Percentiles rank a stretch among this genome's conserved stretches.
phyloP scores from a whole-genome alignment of 1,140 invertebrate genomes.

The Lepidurus arcticus region DNA sequence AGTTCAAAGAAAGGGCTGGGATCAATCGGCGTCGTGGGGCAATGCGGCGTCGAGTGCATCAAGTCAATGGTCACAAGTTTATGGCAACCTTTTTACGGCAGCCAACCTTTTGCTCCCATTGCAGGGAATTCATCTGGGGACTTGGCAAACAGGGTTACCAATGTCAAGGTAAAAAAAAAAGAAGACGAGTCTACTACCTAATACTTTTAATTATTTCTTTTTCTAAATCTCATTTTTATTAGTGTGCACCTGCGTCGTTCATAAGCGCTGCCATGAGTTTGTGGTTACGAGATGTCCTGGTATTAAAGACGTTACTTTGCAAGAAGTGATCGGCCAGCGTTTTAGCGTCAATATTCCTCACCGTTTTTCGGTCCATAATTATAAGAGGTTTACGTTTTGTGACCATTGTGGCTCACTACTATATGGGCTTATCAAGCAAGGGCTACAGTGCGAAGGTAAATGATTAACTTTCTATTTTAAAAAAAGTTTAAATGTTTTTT shows the following conservation, averaged over 20 bases:
- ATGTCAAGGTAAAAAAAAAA: conserved; percentile 87
- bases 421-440: conserved; percentile 94
- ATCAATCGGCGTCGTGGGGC: conserved; percentile 88
- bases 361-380: conserved; percentile 62
- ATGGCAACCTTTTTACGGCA: conserved; percentile 99
- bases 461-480: not conserved
- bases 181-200: conserved; percentile 30
- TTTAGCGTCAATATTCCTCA: conserved; percentile 99
- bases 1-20: conserved; percentile 91
- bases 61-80: conserved; percentile 98
- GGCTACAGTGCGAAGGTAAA: conserved; percentile 91
- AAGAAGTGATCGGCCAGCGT: conserved; percentile 64
- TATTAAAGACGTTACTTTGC: conserved; percentile 60
- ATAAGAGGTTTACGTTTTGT: conserved; percentile 87
- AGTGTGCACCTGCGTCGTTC: conserved; percentile 97
- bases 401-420: conserved; percentile 96
- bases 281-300: conserved; percentile 94
- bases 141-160: conserved; percentile 99
- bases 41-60: conserved; percentile 89
- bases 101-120: conserved; percentile 98
- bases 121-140: conserved; percentile 97
- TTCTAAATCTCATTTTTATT: conserved; percentile 46
- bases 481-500: conserved; percentile 1
- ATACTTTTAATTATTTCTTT: conserved; percentile 32
- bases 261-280: conserved; percentile 91